These are phyloP conservation scores for Drosophila serrata DNA, from an alignment of 1,140 invertebrate species.

Conservation along the genomic window DNA sequence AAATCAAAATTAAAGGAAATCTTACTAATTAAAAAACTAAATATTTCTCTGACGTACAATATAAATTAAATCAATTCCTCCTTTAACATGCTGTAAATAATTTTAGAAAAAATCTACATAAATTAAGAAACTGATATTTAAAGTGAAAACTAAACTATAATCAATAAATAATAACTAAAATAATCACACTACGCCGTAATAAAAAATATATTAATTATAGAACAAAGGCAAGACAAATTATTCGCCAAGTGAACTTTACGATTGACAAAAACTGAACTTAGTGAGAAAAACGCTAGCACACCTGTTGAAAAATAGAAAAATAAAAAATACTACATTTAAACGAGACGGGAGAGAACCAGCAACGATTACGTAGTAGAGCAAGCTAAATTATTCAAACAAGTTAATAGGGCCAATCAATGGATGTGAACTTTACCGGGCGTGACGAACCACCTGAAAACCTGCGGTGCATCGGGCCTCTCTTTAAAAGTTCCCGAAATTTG, in stretches of 20 bases:
- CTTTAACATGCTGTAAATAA: background rate
- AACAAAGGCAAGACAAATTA: constrained; percentile 1
- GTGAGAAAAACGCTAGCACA: constrained; percentile 21
- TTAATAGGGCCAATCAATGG: constrained; percentile 65
- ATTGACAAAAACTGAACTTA: background rate
- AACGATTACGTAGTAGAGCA: constrained; percentile 61
- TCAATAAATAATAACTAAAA: background rate
- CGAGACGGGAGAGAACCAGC: constrained; percentile 12
- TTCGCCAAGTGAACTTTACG: background rate
- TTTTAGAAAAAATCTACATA: background rate
- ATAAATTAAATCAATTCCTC: too few relatives aligned
- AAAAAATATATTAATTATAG: background rate
- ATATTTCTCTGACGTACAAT: too few relatives aligned
- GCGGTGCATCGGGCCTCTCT: constrained; percentile 77
- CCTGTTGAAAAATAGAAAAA: constrained; percentile 3
- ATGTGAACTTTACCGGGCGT: constrained; percentile 80
- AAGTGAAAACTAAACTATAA: background rate
- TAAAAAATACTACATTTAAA: constrained; percentile 18
- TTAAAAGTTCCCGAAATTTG: constrained; percentile 44
- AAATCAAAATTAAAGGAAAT: background rate
- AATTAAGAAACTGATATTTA: constrained; percentile 2
- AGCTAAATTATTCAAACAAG: constrained; percentile 56
- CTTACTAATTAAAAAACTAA: background rate
- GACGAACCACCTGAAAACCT: constrained; percentile 82
- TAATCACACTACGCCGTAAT: background rate